phyloP scores from a whole-genome alignment of 2,797 vertebrate genomes.

The Myotis vivesi region DNA sequence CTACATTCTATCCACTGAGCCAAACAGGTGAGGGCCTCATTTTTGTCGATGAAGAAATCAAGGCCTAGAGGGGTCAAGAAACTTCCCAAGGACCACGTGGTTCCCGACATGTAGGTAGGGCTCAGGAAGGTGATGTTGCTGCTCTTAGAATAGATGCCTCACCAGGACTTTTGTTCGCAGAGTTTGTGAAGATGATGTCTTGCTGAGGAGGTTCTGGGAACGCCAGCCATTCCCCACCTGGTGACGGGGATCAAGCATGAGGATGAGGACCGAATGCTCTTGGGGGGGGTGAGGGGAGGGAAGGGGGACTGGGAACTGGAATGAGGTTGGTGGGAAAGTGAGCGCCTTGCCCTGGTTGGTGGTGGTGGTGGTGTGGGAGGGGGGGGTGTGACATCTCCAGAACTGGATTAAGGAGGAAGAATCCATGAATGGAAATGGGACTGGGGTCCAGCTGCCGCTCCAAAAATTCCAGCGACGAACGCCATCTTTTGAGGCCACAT shows the following conservation, averaged over 20 bases:
- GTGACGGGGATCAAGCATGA: no score
- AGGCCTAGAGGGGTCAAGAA: neutral
- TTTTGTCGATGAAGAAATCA: neutral
- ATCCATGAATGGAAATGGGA: fast-evolving
- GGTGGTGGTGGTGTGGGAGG: neutral
- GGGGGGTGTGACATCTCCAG: neutral
- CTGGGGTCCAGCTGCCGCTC: neutral
- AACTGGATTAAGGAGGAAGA: neutral
- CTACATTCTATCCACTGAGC: no score
- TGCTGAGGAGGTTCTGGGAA: constrained; percentile 63
- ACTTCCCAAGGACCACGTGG: neutral
- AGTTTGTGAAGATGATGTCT: constrained; percentile 85
- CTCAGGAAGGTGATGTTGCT: neutral
- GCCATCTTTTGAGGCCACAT: fast-evolving
- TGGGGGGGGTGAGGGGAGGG: fast-evolving
- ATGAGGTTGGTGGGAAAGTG: neutral
- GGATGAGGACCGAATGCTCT: neutral
- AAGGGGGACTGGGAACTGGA: fast-evolving
- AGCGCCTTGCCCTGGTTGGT: neutral
- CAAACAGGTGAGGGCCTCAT: no score
- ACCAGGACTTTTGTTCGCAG: constrained; percentile 60
- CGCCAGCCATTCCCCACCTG: neutral
- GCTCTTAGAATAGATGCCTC: neutral
- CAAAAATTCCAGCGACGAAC: neutral
- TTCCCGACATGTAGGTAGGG: neutral